Conservation (phyloP, 2,113 vertebrate genomes). For the Bos javanicus region DNA sequence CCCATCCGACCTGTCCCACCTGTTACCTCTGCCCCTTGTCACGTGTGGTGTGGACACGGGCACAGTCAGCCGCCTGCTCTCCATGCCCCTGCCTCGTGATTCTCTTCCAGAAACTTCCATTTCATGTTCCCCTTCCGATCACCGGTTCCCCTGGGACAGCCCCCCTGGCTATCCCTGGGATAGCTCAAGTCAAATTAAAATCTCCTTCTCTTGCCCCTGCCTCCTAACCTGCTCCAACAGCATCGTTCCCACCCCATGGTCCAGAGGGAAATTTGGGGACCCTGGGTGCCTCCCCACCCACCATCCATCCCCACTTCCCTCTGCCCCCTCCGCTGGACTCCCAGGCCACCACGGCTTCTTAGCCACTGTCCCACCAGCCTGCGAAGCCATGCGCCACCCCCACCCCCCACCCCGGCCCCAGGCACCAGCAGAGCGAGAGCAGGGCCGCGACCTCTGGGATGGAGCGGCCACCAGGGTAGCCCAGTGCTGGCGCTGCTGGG, state of each 20-base stretch:
- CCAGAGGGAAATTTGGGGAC: not conserved
- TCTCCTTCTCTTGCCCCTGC: not conserved
- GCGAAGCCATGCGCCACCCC: accelerated
- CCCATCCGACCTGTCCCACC: accelerated
- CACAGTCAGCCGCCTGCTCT: no score
- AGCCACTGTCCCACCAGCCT: not conserved
- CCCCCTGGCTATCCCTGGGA: not conserved
- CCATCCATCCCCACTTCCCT: accelerated
- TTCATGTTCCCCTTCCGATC: not conserved
- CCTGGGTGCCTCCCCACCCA: not conserved
- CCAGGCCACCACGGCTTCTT: not conserved
- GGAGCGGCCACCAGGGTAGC: accelerated
- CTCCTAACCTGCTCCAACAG: no score
- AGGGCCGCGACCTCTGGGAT: not conserved
- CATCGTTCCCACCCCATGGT: accelerated
- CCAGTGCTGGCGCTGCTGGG: accelerated
- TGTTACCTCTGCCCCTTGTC: no score
- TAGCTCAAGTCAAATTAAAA: not conserved
- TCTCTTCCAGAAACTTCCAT: not conserved
- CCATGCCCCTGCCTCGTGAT: accelerated
- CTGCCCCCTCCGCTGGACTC: not conserved
- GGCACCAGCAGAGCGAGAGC: not conserved
- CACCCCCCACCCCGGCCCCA: not conserved
- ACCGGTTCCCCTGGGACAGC: not conserved
- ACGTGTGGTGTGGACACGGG: not conserved